These are phyloP conservation scores for Pycnomerus fuliginosus DNA, from an alignment of 2,888 invertebrate species.

Conservation along the genomic window DNA sequence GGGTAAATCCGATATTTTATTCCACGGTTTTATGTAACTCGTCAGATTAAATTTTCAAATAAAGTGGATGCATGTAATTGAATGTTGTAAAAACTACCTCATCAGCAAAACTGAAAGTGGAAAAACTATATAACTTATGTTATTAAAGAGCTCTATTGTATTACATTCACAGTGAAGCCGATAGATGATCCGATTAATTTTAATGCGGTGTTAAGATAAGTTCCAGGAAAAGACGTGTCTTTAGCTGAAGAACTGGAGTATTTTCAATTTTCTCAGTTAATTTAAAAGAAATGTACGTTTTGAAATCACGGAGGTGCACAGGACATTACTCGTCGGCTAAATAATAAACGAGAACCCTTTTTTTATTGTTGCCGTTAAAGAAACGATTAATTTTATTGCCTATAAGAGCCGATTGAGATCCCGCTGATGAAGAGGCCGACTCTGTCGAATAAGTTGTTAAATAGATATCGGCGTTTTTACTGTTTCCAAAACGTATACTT, in stretches of 20 bases:
- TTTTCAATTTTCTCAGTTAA: slow-evolving; percentile 13
- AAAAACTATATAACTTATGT: slow-evolving; percentile 18
- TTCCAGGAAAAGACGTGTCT: slow-evolving; percentile 24
- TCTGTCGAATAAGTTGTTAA: slow-evolving; percentile 44
- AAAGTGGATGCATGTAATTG: slow-evolving; percentile 11
- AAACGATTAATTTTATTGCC: slow-evolving; percentile 31
- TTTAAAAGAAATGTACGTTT: not conserved
- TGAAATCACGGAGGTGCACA: not conserved
- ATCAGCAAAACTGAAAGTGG: slow-evolving; percentile 19
- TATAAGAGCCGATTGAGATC: slow-evolving; percentile 12
- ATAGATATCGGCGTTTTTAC: slow-evolving; percentile 44
- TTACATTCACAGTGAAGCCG: slow-evolving; percentile 19
- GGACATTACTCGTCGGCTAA: not conserved
- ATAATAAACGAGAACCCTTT: slow-evolving; percentile 10
- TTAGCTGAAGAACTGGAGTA: slow-evolving; percentile 16
- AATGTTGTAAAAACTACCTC: slow-evolving; percentile 16
- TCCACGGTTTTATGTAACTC: slow-evolving; percentile 15
- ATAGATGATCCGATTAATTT: slow-evolving; percentile 25
- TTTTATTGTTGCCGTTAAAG: slow-evolving; percentile 22
- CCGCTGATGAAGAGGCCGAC: slow-evolving; percentile 25
- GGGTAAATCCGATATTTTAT: slow-evolving; percentile 20
- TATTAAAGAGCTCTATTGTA: slow-evolving; percentile 21
- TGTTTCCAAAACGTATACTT: slow-evolving; percentile 40
- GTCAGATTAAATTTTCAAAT: not conserved
- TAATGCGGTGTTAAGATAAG: slow-evolving; percentile 20